Evolutionary conservation across 2,888 invertebrate genomes (phyloP).

Genomic region (Atrina japonica): DNA sequence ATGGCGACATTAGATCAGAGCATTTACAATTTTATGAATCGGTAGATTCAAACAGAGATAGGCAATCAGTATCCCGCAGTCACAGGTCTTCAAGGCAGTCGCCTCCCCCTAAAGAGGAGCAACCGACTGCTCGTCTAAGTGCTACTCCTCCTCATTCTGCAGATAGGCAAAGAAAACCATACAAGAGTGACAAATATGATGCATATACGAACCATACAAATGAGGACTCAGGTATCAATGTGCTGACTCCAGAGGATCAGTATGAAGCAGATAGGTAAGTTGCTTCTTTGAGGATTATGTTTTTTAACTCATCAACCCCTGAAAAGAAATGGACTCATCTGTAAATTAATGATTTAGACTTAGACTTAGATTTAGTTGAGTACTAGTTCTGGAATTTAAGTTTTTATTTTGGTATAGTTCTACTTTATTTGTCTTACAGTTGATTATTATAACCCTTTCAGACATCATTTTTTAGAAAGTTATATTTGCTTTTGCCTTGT

Average conservation of each 20-base stretch:
- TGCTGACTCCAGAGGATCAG: constrained; percentile 67
- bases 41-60: constrained; percentile 13
- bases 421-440: no score
- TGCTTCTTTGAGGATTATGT: background rate
- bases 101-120: constrained; percentile 3
- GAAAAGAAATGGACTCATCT: no score
- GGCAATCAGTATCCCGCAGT: constrained; percentile 1
- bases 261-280: constrained; percentile 63
- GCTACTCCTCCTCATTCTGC: constrained; percentile 61
- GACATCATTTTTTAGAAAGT: no score
- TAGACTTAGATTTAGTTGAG: no score
- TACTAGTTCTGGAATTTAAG: no score
- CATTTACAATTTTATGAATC: background rate
- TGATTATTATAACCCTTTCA: no score
- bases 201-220: constrained; percentile 63
- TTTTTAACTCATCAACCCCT: no score
- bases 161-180: constrained; percentile 18
- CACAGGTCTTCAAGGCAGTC: background rate
- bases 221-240: constrained; percentile 73
- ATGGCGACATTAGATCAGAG: constrained; percentile 15
- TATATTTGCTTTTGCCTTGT: no score
- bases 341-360: no score
- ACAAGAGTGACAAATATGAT: constrained; percentile 28
- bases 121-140: constrained; percentile 52
- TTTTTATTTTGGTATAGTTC: no score